Conservation (phyloP, 30 jellyfish, hydroid and myxozoan species). For the Hydractinia echinata region DNA sequence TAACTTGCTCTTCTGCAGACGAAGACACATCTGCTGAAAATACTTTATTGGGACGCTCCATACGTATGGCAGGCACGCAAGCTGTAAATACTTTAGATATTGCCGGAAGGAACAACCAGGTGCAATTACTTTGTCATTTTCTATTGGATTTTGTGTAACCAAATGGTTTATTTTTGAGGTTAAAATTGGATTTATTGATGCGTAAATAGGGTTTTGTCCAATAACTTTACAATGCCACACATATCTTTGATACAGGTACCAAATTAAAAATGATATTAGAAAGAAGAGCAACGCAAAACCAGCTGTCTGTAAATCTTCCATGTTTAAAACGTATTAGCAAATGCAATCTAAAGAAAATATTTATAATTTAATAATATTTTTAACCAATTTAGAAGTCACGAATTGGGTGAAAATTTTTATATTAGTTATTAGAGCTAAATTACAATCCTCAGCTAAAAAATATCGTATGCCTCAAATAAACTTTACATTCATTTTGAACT, state of each 20-base stretch:
- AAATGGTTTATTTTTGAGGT: neutral
- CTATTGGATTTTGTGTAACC: neutral
- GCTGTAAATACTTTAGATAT: conserved; percentile 15
- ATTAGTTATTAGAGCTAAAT: too few relatives aligned
- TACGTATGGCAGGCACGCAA: conserved; percentile 14
- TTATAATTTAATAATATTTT: too few relatives aligned
- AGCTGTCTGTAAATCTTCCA: too few relatives aligned
- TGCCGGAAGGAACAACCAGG: conserved; percentile 1
- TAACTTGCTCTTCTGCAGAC: conserved; percentile 3
- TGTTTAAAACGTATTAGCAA: too few relatives aligned
- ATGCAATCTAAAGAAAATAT: too few relatives aligned
- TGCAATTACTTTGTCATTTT: neutral
- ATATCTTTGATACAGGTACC: conserved; percentile 9
- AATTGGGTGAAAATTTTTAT: too few relatives aligned
- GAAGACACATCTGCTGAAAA: neutral
- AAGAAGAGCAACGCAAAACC: neutral
- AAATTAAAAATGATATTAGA: neutral
- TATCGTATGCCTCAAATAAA: too few relatives aligned
- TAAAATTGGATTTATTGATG: neutral
- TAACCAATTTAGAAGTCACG: too few relatives aligned
- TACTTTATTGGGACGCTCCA: conserved; percentile 14
- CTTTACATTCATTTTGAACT: too few relatives aligned
- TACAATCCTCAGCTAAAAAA: too few relatives aligned
- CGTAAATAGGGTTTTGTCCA: neutral
- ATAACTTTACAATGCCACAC: neutral